A percentile compares a stretch with the other conserved stretches of the same genome.
Conservation (phyloP, 1,140 invertebrate species). For the Heterodera carotae region DNA sequence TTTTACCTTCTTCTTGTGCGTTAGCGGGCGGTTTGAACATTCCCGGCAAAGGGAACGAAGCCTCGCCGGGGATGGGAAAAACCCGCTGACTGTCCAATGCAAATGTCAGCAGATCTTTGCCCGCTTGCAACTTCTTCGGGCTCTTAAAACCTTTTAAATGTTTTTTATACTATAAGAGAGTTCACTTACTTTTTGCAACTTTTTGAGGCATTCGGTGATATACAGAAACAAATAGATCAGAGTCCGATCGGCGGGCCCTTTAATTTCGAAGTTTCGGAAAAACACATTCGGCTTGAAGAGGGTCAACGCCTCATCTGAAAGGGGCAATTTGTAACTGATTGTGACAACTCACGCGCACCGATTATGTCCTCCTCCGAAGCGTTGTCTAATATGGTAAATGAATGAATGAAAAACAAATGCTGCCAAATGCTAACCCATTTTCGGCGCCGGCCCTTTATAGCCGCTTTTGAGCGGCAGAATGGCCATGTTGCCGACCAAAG, state of each 20-base stretch:
- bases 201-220: slow-evolving; percentile 95
- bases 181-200: slow-evolving; percentile 22
- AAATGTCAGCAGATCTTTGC: slow-evolving; percentile 92
- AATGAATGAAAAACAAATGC: slow-evolving; percentile 23
- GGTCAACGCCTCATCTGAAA: slow-evolving; percentile 81
- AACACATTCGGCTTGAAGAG: slow-evolving; percentile 99
- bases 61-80: slow-evolving; percentile 87
- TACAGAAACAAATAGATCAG: slow-evolving; percentile 98
- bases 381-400: slow-evolving; percentile 24
- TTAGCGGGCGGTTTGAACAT: slow-evolving; percentile 87
- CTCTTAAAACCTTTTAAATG: slow-evolving; percentile 45
- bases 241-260: slow-evolving; percentile 75
- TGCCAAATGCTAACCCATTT: slow-evolving; percentile 65
- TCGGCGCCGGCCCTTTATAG: slow-evolving; percentile 83
- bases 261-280: slow-evolving; percentile 90
- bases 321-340: background rate
- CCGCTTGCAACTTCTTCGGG: slow-evolving; percentile 77
- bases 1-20: slow-evolving; percentile 76
- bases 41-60: slow-evolving; percentile 92
- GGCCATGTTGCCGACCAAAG: slow-evolving; percentile 84
- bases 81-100: slow-evolving; percentile 72
- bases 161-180: slow-evolving; percentile 25
- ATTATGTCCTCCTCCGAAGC: slow-evolving; percentile 77
- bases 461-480: slow-evolving; percentile 82
- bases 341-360: slow-evolving; percentile 65